These are phyloP conservation scores for Erebia ligea DNA, from an alignment of 2,888 invertebrate species.

Conservation along the genomic window DNA sequence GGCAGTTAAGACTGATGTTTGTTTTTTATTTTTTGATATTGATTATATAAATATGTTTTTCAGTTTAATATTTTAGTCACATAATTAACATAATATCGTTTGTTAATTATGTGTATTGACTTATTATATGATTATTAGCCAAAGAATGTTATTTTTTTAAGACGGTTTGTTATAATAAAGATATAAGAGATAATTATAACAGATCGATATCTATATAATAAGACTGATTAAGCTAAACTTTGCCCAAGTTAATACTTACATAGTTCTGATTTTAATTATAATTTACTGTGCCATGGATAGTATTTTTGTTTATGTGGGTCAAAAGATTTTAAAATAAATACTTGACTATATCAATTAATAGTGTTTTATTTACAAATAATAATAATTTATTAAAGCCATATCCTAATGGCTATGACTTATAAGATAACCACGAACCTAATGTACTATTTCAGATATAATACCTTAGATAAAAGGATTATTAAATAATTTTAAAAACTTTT, in stretches of 20 bases:
- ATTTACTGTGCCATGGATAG: too few species aligned
- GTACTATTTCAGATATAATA: too few species aligned
- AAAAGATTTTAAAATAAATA: too few species aligned
- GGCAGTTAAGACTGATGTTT: constrained; percentile 8
- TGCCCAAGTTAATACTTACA: constrained; percentile 4
- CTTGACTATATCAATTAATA: too few species aligned
- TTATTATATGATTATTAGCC: constrained; percentile 7
- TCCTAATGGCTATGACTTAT: too few species aligned
- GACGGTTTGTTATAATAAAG: constrained; percentile 8
- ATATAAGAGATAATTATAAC: constrained; percentile 9
- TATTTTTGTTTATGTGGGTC: too few species aligned
- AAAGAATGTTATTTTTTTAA: constrained; percentile 11
- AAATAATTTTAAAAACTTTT: too few species aligned
- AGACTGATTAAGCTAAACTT: constrained; percentile 9
- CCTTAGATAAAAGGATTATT: too few species aligned
- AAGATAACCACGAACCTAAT: too few species aligned
- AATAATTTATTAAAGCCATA: too few species aligned
- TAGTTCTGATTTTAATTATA: constrained; percentile 9
- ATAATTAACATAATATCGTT: constrained; percentile 8
- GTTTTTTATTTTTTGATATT: constrained; percentile 8
- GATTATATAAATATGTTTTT: too few species aligned
- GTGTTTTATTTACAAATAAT: too few species aligned
- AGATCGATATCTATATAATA: constrained; percentile 4
- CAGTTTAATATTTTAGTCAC: constrained; percentile 6
- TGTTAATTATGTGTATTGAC: constrained; percentile 1